These are phyloP conservation scores for Silvanus unidentatus DNA, from an alignment of 2,888 invertebrate genomes.

Conservation along the genomic window DNA sequence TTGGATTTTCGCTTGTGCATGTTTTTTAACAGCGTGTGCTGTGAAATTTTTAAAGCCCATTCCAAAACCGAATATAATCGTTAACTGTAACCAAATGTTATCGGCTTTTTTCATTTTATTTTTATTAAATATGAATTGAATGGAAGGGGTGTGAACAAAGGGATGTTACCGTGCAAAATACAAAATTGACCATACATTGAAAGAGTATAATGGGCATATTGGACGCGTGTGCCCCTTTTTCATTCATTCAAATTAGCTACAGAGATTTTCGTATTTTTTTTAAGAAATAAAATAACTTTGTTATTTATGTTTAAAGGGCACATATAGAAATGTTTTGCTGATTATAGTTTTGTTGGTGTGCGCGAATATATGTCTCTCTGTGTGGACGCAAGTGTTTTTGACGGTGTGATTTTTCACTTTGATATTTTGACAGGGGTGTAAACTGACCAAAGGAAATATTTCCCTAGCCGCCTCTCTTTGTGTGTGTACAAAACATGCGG, in stretches of 20 bases:
- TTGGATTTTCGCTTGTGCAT: too few relatives aligned
- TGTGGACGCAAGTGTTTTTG: conserved; percentile 41
- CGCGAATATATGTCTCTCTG: conserved; percentile 13
- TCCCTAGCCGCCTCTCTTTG: conserved; percentile 21
- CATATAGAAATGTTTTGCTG: conserved; percentile 13
- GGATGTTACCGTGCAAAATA: conserved; percentile 33
- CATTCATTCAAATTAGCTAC: too few relatives aligned
- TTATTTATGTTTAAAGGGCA: too few relatives aligned
- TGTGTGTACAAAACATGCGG: too few relatives aligned
- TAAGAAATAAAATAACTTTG: too few relatives aligned
- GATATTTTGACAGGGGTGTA: conserved; percentile 43
- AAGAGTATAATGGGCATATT: conserved; percentile 11
- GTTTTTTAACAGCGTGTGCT: too few relatives aligned
- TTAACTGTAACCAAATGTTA: conserved; percentile 22
- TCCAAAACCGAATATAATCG: conserved; percentile 21
- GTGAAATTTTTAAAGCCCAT: conserved; percentile 6
- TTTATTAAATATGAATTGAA: conserved; percentile 29
- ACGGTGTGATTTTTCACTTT: conserved; percentile 45
- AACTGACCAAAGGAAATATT: conserved; percentile 37
- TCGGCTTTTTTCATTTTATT: conserved; percentile 16
- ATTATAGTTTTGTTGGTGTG: conserved; percentile 24
- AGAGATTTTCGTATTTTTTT: too few relatives aligned
- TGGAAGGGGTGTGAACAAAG: conserved; percentile 32
- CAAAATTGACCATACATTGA: conserved; percentile 23
- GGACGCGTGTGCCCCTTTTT: conserved; percentile 16